Evolutionary conservation across 2,888 invertebrate genomes (phyloP).

Genomic region (Hermodice carunculata): DNA sequence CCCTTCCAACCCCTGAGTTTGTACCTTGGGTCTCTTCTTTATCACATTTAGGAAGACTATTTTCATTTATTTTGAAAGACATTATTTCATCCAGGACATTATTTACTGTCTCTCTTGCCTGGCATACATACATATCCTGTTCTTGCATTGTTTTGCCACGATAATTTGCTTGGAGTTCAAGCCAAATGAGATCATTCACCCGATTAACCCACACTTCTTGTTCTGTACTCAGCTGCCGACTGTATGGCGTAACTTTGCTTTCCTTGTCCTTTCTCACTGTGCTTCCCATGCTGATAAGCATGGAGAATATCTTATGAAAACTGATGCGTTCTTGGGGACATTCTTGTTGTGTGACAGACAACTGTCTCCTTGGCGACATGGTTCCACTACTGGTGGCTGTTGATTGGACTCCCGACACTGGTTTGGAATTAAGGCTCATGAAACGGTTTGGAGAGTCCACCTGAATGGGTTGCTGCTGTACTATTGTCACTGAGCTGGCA

Average conservation of each 20-base stretch:
- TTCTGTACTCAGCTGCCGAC: constrained; percentile 77
- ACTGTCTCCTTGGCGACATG: background rate
- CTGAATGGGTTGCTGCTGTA: constrained; percentile 8
- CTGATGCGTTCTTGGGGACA: constrained; percentile 52
- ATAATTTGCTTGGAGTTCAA: constrained; percentile 86
- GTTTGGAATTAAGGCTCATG: constrained; percentile 19
- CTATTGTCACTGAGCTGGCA: background rate
- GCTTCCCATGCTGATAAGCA: constrained; percentile 79
- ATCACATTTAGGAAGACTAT: no score
- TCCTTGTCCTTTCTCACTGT: constrained; percentile 53
- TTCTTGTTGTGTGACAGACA: constrained; percentile 4
- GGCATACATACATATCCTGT: constrained; percentile 83
- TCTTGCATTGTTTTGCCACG: constrained; percentile 76
- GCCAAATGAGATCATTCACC: constrained; percentile 90
- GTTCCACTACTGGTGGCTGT: background rate
- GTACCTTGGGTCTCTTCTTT: no score
- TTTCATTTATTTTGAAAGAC: constrained; percentile 75
- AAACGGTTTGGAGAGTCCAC: constrained; percentile 23
- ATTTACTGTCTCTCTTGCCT: constrained; percentile 80
- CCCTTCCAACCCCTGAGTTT: no score
- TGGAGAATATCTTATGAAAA: constrained; percentile 76
- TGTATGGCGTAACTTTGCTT: constrained; percentile 50
- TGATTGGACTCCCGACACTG: background rate
- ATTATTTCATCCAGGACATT: constrained; percentile 81
- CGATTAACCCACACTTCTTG: constrained; percentile 91